These are phyloP conservation scores for Eubucco bourcierii DNA, from an alignment of 2,113 vertebrate species.

Conservation along the genomic window DNA sequence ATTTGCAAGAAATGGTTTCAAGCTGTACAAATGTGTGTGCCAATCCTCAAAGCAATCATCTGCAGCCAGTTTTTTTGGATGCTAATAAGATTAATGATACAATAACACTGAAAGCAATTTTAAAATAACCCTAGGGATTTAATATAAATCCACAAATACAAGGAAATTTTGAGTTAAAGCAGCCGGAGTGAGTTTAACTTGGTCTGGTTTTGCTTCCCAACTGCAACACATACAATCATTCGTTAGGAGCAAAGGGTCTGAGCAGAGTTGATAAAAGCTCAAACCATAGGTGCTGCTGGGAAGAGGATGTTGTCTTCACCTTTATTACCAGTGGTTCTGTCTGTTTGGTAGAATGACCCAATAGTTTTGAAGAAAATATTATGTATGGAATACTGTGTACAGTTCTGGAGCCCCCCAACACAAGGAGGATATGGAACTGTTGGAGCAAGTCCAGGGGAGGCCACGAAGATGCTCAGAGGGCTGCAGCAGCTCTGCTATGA, in stretches of 20 bases:
- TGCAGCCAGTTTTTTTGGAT: constrained; percentile 49
- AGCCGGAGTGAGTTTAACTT: constrained; percentile 2
- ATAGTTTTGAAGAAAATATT: background rate
- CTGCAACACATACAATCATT: background rate
- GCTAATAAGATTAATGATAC: constrained; percentile 58
- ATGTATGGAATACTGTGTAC: background rate
- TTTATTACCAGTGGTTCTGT: background rate
- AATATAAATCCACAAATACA: constrained; percentile 38
- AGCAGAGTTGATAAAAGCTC: background rate
- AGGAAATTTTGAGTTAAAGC: constrained; percentile 36
- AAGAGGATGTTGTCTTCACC: constrained; percentile 1
- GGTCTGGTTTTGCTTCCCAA: constrained; percentile 22
- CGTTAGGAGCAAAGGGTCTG: background rate
- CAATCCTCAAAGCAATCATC: constrained; percentile 52
- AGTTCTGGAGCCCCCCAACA: no score
- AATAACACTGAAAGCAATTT: constrained; percentile 51
- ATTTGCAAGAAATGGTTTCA: constrained; percentile 63
- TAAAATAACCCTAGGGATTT: constrained; percentile 43
- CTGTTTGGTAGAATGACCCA: background rate
- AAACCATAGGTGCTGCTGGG: background rate
- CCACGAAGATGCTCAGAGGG: no score
- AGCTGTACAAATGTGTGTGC: constrained; percentile 53
- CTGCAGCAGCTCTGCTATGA: no score
- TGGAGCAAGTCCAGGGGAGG: no score
- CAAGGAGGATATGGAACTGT: no score